A percentile compares a stretch with the other conserved stretches of the same genome.
Evolutionary conservation across 2,797 vertebrate genomes (phyloP).

Genomic region (Sebastes umbrosus): DNA sequence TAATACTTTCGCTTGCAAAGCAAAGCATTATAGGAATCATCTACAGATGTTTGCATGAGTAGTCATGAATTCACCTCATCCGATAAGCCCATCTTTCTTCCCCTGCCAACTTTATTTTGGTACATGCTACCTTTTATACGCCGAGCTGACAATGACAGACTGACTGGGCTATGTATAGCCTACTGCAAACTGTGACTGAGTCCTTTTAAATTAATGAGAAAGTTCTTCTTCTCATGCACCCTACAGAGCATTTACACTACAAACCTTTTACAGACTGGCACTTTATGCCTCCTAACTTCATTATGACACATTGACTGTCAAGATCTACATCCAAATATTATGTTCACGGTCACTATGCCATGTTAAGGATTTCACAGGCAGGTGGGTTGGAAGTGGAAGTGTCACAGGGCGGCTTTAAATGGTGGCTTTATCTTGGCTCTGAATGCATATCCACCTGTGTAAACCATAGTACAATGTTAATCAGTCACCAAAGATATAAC

Average conservation of each 20-base stretch:
- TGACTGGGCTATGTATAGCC: slow-evolving; percentile 51
- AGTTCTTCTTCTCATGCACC: background rate
- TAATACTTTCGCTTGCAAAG: background rate
- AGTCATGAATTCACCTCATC: slow-evolving; percentile 17
- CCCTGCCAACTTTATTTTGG: slow-evolving; percentile 43
- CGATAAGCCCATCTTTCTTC: slow-evolving; percentile 11
- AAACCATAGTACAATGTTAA: background rate
- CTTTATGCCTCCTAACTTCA: background rate
- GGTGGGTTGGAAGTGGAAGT: background rate
- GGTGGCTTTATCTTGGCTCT: background rate
- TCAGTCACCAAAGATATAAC: background rate
- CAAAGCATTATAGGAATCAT: background rate
- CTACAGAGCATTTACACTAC: background rate
- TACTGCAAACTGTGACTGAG: slow-evolving; percentile 2
- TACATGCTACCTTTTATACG: slow-evolving; percentile 37
- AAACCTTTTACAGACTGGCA: background rate
- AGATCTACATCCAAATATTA: background rate
- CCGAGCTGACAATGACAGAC: slow-evolving; percentile 51
- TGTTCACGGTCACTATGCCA: background rate
- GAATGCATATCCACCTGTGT: background rate
- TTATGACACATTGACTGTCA: background rate
- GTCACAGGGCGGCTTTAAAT: background rate
- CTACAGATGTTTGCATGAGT: slow-evolving; percentile 9
- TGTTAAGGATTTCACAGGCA: background rate
- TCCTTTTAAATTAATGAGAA: slow-evolving; percentile 20